A percentile compares a stretch with the other conserved stretches of the same genome.
Evolutionary conservation across 2,797 vertebrate genomes (phyloP).

Genomic region (Anabas testudineus): DNA sequence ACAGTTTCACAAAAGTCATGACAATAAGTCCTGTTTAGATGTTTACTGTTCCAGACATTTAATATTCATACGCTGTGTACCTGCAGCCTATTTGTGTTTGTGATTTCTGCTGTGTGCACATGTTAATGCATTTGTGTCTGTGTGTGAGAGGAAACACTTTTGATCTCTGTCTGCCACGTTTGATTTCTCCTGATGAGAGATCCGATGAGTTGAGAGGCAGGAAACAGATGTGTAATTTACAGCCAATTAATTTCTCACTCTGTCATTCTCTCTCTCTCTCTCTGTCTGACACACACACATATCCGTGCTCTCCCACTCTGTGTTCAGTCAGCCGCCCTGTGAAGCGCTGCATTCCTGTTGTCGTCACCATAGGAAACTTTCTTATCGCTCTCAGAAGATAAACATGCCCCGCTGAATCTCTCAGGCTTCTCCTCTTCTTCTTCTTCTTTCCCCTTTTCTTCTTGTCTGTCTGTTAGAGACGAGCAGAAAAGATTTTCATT

Average conservation of each 20-base stretch:
- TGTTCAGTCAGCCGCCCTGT: slow-evolving; percentile 8
- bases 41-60: slow-evolving; percentile 9
- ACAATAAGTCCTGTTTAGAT: not conserved
- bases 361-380: slow-evolving; percentile 39
- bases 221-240: slow-evolving; percentile 86
- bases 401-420: slow-evolving; percentile 39
- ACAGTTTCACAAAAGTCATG: slow-evolving; percentile 13
- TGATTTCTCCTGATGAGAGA: slow-evolving; percentile 73
- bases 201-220: slow-evolving; percentile 79
- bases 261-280: slow-evolving; percentile 3
- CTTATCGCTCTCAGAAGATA: slow-evolving; percentile 55
- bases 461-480: slow-evolving; percentile 17
- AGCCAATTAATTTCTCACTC: slow-evolving; percentile 79
- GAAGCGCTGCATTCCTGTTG: slow-evolving; percentile 29
- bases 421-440: slow-evolving; percentile 21
- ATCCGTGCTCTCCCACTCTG: not conserved
- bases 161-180: slow-evolving; percentile 44
- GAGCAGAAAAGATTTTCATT: slow-evolving; percentile 37
- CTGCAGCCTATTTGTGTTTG: slow-evolving; percentile 21
- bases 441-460: slow-evolving; percentile 3
- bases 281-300: slow-evolving; percentile 6
- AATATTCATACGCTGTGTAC: slow-evolving; percentile 8
- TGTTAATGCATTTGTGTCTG: slow-evolving; percentile 21
- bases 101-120: slow-evolving; percentile 9
- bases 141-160: slow-evolving; percentile 4